phyloP scores from a whole-genome alignment of 2,888 invertebrate species.

The Tolmerus cingulatus region DNA sequence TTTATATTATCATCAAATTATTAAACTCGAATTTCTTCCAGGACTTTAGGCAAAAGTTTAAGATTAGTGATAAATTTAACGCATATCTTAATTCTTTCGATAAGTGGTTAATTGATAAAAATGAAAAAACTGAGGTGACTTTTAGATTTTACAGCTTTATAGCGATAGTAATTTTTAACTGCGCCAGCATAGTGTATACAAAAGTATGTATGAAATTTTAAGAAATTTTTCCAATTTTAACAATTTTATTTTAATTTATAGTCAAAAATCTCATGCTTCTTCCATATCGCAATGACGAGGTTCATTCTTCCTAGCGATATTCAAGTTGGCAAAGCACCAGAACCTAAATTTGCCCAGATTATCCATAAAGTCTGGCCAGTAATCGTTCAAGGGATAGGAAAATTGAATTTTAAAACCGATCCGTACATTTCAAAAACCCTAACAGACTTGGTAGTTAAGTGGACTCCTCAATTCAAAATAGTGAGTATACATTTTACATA shows the following conservation, averaged over 20 bases:
- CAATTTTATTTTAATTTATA: constrained; percentile 32
- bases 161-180: constrained; percentile 61
- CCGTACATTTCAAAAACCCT: constrained; percentile 64
- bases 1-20: neutral
- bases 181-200: constrained; percentile 58
- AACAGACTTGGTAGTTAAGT: constrained; percentile 64
- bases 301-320: constrained; percentile 66
- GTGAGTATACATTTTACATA: constrained; percentile 44
- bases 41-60: constrained; percentile 53
- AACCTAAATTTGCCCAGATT: constrained; percentile 62
- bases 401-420: constrained; percentile 64
- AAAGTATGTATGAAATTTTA: constrained; percentile 51
- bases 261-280: constrained; percentile 61
- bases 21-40: neutral
- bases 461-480: constrained; percentile 61
- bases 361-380: constrained; percentile 66
- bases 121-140: constrained; percentile 56
- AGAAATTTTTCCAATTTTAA: neutral
- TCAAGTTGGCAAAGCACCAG: constrained; percentile 64
- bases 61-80: constrained; percentile 58
- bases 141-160: constrained; percentile 61
- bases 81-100: constrained; percentile 59
- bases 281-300: constrained; percentile 65
- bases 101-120: constrained; percentile 56
- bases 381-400: constrained; percentile 65